Conservation (phyloP, 2,888 invertebrate genomes). For the Oxytorus armatus region DNA sequence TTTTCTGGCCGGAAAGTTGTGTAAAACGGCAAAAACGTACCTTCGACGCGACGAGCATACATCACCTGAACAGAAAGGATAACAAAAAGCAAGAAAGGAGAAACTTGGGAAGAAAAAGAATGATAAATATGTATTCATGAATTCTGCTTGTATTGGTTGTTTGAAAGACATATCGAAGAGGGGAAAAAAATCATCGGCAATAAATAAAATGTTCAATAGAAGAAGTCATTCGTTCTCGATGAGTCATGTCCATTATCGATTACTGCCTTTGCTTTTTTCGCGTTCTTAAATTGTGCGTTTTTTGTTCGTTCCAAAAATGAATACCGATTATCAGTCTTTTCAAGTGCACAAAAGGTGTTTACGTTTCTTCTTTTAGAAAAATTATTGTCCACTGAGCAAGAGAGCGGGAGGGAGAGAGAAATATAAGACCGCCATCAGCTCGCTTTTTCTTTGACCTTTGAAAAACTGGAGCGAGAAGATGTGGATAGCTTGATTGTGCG, state of each 20-base stretch:
- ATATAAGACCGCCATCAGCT: constrained; percentile 15
- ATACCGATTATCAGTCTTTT: neutral
- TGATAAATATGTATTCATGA: neutral
- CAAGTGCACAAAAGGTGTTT: constrained; percentile 3
- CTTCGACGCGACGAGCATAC: neutral
- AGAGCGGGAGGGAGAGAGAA: constrained; percentile 23
- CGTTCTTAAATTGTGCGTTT: neutral
- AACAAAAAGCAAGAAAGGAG: neutral
- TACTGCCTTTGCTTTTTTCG: neutral
- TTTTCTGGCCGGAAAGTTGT: constrained; percentile 1
- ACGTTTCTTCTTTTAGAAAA: constrained; percentile 30
- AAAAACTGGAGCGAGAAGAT: constrained; percentile 29
- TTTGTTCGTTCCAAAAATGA: neutral
- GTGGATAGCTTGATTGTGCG: constrained; percentile 43
- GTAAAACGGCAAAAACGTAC: constrained; percentile 18
- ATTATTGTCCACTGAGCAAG: constrained; percentile 17
- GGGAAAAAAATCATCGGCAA: neutral
- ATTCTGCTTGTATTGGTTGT: neutral
- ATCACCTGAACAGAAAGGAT: neutral
- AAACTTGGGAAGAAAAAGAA: constrained; percentile 13
- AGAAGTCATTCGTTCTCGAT: neutral
- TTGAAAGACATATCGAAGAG: constrained; percentile 3
- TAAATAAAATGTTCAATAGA: neutral
- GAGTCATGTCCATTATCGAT: neutral
- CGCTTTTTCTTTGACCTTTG: constrained; percentile 55